Evolutionary conservation across 2,113 vertebrate genomes (phyloP), one percentile per base, ranked within the genome.

Genomic region (Benitochromis conjunctus): DNA sequence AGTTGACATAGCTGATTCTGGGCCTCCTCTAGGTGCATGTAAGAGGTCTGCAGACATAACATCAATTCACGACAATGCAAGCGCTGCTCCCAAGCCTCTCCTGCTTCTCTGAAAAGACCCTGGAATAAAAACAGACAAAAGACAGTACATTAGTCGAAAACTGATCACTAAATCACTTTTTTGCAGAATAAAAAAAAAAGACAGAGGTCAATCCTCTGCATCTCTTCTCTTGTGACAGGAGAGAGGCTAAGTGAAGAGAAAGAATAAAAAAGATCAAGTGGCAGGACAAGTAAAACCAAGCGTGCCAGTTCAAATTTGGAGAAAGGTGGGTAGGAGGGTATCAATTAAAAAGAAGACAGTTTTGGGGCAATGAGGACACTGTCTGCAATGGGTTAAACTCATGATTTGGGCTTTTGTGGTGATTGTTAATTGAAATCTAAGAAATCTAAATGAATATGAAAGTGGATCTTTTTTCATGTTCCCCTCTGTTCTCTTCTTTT

Each of bases 41-140:
- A 93, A 19, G 97, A 96, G 80, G 96, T 96, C 83, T 96, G 96
- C 76, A 96, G 94, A 71, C 93, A 80, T 90, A 97, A 74, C 1
- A 96, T 97, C 51, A 97, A 97, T 74, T 98, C 97, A 92, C 97
- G 88, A 85, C 97, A 97, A 83, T 94, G 96, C 84, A 96, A 94
- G 18, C 95, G 96, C 90, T 99, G 98, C 86, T 74, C 64, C 86
- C 96, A 76, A 34, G 97, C 97, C 78, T 97, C 97, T 9, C 84
- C 86, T 0, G 95, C 81, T 88, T 96, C 80, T 0, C 96, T 96
- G 91, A 97, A 97, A 34, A 97, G 97, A 26, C 97, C 97, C 98
- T 99, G 94, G 74, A 83, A 94, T 89, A 89, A 74, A 91, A 3
- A 89, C 29, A 58, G 84, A 79, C 80, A 91, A 74, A 80, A 84